Evolutionary conservation across 2,888 invertebrate species (phyloP).

Genomic region (Mactromeris polynyma): DNA sequence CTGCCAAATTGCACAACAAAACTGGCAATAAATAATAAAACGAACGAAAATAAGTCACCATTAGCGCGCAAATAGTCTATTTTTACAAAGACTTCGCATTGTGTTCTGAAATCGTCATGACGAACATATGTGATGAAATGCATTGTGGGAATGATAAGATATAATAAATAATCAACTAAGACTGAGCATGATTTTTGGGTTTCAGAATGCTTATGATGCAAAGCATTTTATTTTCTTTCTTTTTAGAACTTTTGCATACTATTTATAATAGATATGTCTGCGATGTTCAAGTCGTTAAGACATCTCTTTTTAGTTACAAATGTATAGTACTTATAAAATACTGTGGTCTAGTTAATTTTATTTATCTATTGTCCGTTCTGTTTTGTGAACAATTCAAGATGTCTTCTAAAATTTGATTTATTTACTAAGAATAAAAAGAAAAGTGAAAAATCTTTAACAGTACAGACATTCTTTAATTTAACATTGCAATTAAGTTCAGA

Average conservation of each 20-base stretch:
- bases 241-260: background rate
- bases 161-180: background rate
- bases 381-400: too few species aligned
- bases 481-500: too few species aligned
- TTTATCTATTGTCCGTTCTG: too few species aligned
- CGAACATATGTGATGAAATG: background rate
- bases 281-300: too few species aligned
- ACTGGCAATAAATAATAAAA: background rate
- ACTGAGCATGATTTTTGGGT: background rate
- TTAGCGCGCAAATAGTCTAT: background rate
- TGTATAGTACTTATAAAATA: too few species aligned
- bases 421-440: too few species aligned
- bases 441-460: too few species aligned
- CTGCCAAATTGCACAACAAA: conserved; percentile 12
- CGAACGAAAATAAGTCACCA: background rate
- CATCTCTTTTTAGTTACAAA: too few species aligned
- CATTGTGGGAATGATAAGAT: background rate
- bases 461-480: too few species aligned
- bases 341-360: too few species aligned
- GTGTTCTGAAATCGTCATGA: background rate
- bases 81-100: background rate
- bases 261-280: too few species aligned
- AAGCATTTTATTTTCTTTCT: background rate
- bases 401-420: too few species aligned
- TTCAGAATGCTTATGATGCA: background rate